These are phyloP conservation scores for Sebastes wilsoni DNA, from an alignment of 2,797 vertebrate species.

Conservation along the genomic window DNA sequence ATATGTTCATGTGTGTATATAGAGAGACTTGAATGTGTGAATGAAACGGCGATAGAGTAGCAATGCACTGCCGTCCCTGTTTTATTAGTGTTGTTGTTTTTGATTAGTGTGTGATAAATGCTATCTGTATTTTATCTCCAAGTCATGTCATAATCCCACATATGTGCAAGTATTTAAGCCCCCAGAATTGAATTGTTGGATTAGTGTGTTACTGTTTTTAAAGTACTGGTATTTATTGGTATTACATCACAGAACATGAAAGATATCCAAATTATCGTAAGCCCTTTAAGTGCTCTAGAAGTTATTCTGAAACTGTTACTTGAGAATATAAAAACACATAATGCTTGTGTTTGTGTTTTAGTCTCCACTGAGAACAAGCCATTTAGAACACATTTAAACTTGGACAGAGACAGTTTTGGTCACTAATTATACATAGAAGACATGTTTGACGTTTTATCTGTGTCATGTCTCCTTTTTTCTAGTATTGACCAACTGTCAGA, in stretches of 20 bases:
- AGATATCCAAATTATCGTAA: not conserved
- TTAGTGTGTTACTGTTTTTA: not conserved
- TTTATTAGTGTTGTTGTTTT: not conserved
- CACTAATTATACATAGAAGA: not conserved
- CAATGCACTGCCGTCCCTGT: not conserved
- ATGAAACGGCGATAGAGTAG: not conserved
- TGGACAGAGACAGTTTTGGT: not conserved
- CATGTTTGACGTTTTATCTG: not conserved
- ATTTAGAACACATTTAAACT: not conserved
- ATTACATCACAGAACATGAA: not conserved
- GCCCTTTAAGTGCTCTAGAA: not conserved
- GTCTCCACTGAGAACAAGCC: not conserved
- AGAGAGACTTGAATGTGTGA: not conserved
- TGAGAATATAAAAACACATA: not conserved
- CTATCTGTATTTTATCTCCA: not conserved
- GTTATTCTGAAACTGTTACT: not conserved
- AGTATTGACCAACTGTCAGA: slow-evolving; percentile 88
- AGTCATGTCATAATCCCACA: not conserved
- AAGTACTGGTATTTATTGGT: not conserved
- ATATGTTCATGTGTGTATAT: not conserved
- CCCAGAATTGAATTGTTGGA: not conserved
- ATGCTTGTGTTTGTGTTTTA: not conserved
- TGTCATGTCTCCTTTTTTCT: slow-evolving; percentile 16
- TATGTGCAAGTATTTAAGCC: not conserved
- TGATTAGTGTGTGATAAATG: not conserved